phyloP scores from a whole-genome alignment of 2,797 vertebrate genomes.

The Sebastes matsubarae region DNA sequence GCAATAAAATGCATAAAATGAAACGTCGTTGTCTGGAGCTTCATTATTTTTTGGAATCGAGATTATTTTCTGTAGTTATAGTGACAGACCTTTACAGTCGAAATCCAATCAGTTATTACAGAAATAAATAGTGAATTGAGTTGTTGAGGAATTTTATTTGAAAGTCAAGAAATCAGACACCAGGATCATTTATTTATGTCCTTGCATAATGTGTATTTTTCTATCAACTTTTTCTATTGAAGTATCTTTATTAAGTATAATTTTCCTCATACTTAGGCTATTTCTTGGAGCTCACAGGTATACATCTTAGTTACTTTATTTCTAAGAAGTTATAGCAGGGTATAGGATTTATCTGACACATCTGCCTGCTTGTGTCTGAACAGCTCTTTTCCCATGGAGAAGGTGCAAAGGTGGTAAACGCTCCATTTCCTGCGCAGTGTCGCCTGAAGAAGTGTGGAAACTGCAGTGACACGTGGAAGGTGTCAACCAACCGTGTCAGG shows the following conservation, averaged over 20 bases:
- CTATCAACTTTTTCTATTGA: not conserved
- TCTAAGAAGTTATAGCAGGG: not conserved
- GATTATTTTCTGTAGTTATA: not conserved
- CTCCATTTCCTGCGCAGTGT: slow-evolving; percentile 45
- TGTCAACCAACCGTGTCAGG: slow-evolving; percentile 12
- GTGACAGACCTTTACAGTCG: not conserved
- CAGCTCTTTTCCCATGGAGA: slow-evolving; percentile 24
- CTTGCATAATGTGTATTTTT: not conserved
- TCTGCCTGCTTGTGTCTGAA: not conserved
- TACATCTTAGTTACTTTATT: too few relatives aligned
- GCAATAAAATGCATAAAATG: slow-evolving; percentile 60
- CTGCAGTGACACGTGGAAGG: slow-evolving; percentile 40
- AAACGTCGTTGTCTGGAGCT: not conserved
- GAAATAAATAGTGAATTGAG: not conserved
- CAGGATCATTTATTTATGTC: not conserved
- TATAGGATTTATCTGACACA: not conserved
- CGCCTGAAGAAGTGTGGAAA: slow-evolving; percentile 43
- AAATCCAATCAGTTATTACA: not conserved
- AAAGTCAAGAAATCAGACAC: not conserved
- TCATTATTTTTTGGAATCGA: not conserved
- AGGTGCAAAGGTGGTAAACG: slow-evolving; percentile 36
- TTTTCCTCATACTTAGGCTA: not conserved
- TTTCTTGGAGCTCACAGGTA: not conserved
- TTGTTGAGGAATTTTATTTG: not conserved
- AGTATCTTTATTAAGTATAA: not conserved